Conservation (phyloP, 2,888 invertebrate species). For the Ischnura elegans region DNA sequence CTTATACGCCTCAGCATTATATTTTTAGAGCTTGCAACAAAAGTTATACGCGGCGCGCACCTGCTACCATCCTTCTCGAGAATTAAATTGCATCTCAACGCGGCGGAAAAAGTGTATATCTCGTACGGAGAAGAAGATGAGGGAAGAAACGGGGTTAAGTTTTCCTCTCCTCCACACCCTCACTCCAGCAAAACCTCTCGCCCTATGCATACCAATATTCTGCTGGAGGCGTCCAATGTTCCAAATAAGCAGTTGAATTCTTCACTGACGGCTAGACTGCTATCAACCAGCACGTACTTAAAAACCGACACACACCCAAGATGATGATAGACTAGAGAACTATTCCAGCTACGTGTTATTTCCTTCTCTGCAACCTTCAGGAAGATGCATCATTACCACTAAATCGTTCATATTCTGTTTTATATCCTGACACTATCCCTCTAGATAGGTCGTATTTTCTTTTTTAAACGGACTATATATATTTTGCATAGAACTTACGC, state of each 20-base stretch:
- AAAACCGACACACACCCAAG: no score
- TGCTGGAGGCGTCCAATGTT: background rate
- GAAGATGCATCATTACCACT: no score
- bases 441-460: no score
- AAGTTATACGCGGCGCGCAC: background rate
- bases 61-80: conserved; percentile 21
- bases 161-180: background rate
- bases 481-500: no score
- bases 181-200: background rate
- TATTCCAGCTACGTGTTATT: no score
- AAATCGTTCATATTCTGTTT: no score
- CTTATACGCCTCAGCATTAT: background rate
- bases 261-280: background rate
- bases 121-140: background rate
- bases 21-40: conserved; percentile 5
- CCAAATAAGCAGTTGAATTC: conserved; percentile 12
- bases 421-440: no score
- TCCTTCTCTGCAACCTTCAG: no score
- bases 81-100: conserved; percentile 11
- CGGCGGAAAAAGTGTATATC: background rate
- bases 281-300: no score
- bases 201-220: conserved; percentile 42
- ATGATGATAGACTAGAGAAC: no score
- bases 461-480: no score
- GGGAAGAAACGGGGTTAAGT: no score